phyloP scores from a whole-genome alignment of 2,113 vertebrate genomes.

The Cochlearius cochlearius region DNA sequence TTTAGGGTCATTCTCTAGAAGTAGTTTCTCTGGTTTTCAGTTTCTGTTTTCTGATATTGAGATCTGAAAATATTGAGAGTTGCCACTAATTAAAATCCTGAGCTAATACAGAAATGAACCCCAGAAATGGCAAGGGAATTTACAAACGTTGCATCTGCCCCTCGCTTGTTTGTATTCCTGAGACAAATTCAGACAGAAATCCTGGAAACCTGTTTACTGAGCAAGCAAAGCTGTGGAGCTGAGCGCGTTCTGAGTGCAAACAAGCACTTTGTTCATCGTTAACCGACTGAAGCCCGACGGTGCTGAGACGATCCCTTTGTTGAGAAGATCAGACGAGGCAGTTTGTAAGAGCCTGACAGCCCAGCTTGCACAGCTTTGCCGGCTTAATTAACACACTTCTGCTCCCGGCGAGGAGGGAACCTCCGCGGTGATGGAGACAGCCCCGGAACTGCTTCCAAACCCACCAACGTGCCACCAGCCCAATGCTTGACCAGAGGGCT shows the following conservation, averaged over 20 bases:
- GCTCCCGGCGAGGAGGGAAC: neutral
- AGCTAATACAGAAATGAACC: neutral
- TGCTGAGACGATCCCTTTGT: neutral
- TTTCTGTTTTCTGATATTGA: neutral
- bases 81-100: neutral
- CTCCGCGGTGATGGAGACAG: neutral
- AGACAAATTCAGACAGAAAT: neutral
- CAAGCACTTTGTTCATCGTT: neutral
- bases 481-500: neutral
- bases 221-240: neutral
- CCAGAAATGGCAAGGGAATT: neutral
- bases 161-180: neutral
- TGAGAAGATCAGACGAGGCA: neutral
- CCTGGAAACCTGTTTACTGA: neutral
- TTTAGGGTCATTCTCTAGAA: neutral
- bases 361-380: neutral
- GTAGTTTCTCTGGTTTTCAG: neutral
- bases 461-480: constrained; percentile 7
- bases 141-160: neutral
- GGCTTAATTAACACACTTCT: constrained; percentile 57
- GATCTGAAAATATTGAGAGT: neutral
- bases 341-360: constrained; percentile 32
- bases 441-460: constrained; percentile 9
- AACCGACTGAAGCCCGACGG: fast-evolving
- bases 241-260: neutral